A percentile compares a stretch with the other conserved stretches of the same genome.
Evolutionary conservation across 2,113 vertebrate genomes (phyloP).

Genomic region (Hydrochoerus hydrochaeris): DNA sequence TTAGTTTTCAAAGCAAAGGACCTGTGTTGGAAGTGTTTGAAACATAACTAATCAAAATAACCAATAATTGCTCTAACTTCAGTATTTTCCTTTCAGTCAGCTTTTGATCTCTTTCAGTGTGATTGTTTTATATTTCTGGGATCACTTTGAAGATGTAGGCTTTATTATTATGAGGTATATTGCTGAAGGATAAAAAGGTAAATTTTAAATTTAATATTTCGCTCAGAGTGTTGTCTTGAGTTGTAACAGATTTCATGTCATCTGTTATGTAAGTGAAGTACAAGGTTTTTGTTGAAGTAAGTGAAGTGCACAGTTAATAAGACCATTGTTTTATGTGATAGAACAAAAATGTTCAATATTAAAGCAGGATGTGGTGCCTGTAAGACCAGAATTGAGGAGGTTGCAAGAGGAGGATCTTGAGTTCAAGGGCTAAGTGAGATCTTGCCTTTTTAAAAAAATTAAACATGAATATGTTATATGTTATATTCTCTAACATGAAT

Average conservation of each 20-base stretch:
- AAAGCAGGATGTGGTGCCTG: not conserved
- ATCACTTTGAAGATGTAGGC: not conserved
- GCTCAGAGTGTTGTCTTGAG: constrained; percentile 8
- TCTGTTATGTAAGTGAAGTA: not conserved
- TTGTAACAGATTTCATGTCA: constrained; percentile 6
- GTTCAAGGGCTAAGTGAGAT: not conserved
- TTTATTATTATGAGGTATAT: constrained; percentile 1
- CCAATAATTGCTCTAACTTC: not conserved
- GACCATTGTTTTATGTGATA: not conserved
- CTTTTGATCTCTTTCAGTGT: constrained; percentile 28
- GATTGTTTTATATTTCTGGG: not conserved
- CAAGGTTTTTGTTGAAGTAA: constrained; percentile 24
- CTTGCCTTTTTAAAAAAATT: not conserved
- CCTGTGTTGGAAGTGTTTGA: constrained; percentile 49
- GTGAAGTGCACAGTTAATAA: constrained; percentile 15
- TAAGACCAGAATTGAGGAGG: not conserved
- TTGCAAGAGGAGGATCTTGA: not conserved
- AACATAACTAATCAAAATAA: not conserved
- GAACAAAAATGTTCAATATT: not conserved
- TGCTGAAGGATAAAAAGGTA: constrained; percentile 31
- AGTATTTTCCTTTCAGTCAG: constrained; percentile 37
- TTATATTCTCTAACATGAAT: constrained; percentile 35
- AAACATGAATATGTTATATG: constrained; percentile 4
- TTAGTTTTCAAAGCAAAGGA: constrained; percentile 53
- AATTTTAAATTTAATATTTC: not conserved